Conservation (phyloP, 2,888 invertebrate species). For the Prenolepis imparis region DNA sequence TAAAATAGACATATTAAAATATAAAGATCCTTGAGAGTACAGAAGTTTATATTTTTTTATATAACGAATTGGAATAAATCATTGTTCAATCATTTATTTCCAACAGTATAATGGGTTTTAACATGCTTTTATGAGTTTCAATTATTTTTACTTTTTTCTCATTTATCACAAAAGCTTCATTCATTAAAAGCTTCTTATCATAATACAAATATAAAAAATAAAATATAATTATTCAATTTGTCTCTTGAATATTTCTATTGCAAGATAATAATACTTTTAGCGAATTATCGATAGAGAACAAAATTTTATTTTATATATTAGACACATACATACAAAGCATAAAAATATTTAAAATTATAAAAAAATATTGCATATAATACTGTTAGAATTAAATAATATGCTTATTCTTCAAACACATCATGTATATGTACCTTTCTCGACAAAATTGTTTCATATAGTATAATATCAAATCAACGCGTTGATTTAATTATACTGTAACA, state of each 20-base stretch:
- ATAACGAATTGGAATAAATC: neutral
- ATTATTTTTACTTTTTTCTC: neutral
- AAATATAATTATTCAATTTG: neutral
- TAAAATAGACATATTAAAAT: neutral
- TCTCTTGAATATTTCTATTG: neutral
- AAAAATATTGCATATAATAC: neutral
- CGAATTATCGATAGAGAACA: neutral
- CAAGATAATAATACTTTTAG: neutral
- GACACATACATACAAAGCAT: neutral
- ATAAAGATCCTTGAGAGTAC: neutral
- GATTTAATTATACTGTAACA: no score
- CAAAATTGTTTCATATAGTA: neutral
- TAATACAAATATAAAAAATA: conserved; percentile 10
- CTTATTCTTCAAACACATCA: neutral
- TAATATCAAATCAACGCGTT: neutral
- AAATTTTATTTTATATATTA: neutral
- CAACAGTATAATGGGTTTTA: neutral
- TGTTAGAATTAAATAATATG: neutral
- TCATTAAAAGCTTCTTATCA: neutral
- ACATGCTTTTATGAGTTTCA: neutral
- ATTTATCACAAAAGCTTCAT: no score
- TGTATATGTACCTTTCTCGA: neutral
- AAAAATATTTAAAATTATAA: neutral
- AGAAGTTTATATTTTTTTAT: conserved; percentile 16
- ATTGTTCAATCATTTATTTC: neutral